phyloP scores from a whole-genome alignment of 2,797 vertebrate species.

The Crax fasciolata region DNA sequence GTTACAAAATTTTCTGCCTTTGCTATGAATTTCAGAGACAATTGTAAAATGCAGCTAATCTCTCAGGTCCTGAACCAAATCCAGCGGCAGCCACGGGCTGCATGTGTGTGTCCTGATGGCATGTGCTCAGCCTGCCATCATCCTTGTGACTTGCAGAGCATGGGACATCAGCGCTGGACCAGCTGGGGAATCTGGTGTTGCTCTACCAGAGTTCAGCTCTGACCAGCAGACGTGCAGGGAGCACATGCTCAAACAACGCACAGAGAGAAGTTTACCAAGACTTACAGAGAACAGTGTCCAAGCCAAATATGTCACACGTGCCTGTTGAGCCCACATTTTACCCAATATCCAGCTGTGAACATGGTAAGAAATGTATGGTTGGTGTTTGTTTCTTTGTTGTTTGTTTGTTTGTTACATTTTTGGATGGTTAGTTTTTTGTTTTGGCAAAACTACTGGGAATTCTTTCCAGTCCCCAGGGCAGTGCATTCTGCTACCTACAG shows the following conservation, averaged over 20 bases:
- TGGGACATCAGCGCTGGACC: rapidly evolving
- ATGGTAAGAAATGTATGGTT: neutral
- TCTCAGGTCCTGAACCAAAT: neutral
- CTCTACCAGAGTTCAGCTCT: neutral
- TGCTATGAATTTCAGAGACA: neutral
- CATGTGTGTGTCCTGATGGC: rapidly evolving
- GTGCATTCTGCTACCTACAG: neutral
- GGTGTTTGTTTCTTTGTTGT: neutral
- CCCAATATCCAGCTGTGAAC: neutral
- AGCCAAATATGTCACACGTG: neutral
- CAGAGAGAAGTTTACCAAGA: neutral
- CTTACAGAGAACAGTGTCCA: neutral
- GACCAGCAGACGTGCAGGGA: neutral
- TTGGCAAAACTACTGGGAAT: neutral
- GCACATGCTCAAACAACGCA: neutral
- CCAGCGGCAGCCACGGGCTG: neutral
- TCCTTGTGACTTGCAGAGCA: neutral
- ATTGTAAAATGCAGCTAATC: neutral
- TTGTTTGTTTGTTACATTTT: neutral
- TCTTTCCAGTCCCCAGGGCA: neutral
- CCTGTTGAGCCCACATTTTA: neutral
- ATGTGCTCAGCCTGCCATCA: neutral
- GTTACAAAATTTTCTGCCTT: neutral
- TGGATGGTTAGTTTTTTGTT: neutral
- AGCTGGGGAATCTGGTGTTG: neutral